phyloP scores from a whole-genome alignment of 53 echinoderm and acorn worm genomes.

The Paracentrotus lividus region DNA sequence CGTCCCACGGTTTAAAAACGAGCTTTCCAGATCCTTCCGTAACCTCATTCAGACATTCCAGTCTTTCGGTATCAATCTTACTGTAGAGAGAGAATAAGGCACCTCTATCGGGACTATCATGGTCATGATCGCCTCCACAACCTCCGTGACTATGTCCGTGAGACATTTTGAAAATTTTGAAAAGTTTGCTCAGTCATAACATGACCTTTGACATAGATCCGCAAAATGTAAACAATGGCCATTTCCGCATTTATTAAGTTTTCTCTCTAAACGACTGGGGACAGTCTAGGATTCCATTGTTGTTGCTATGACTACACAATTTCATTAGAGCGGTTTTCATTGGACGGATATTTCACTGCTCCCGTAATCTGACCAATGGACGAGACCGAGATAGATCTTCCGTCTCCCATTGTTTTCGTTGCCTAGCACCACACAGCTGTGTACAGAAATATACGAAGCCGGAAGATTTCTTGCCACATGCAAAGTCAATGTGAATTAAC shows the following conservation, averaged over 20 bases:
- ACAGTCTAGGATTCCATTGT: neutral
- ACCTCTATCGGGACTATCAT: conserved; percentile 90
- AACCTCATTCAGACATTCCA: conserved; percentile 96
- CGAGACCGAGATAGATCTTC: neutral
- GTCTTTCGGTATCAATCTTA: conserved; percentile 84
- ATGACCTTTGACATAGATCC: conserved; percentile 24
- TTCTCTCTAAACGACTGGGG: conserved; percentile 3
- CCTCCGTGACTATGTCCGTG: conserved; percentile 95
- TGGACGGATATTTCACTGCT: conserved; percentile 6
- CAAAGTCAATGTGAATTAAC: neutral
- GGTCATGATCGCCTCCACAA: conserved; percentile 84
- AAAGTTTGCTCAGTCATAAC: neutral
- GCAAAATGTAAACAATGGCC: conserved; percentile 30
- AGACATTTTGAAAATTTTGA: conserved; percentile 73
- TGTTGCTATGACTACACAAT: conserved; percentile 49
- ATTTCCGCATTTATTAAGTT: neutral
- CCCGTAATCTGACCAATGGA: neutral
- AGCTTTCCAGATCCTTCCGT: conserved; percentile 93
- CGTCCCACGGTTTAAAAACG: conserved; percentile 98
- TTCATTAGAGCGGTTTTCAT: neutral
- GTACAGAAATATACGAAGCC: conserved; percentile 54
- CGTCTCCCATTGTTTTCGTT: conserved; percentile 37
- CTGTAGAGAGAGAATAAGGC: conserved; percentile 91
- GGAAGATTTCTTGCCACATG: neutral
- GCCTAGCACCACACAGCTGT: conserved; percentile 60